Evolutionary conservation across 2,888 invertebrate genomes (phyloP).

Genomic region (Hylaea fasciaria): DNA sequence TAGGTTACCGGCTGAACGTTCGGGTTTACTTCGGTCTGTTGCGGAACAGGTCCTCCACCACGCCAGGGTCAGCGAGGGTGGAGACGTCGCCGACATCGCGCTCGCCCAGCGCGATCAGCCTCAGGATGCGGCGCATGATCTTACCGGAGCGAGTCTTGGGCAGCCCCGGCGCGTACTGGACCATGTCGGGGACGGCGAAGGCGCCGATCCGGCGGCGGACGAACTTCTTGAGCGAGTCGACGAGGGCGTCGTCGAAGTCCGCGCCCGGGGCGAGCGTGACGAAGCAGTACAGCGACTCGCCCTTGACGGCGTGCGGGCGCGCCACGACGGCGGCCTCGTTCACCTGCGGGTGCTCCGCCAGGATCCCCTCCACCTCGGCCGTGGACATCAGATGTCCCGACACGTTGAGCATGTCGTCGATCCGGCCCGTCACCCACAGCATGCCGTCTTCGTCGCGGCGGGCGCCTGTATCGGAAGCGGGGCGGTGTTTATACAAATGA

Average conservation of each 20-base stretch:
- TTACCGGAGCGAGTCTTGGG: slow-evolving; percentile 99
- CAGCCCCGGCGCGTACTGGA: slow-evolving; percentile 96
- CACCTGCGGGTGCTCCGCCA: slow-evolving; percentile 91
- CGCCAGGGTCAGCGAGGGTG: slow-evolving; percentile 96
- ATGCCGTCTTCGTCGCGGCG: slow-evolving; percentile 97
- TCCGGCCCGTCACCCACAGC: slow-evolving; percentile 97
- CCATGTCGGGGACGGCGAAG: slow-evolving; percentile 97
- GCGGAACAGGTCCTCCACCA: slow-evolving; percentile 92
- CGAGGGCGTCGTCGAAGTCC: slow-evolving; percentile 88
- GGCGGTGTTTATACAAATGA: background rate
- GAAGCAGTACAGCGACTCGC: slow-evolving; percentile 98
- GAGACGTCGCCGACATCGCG: slow-evolving; percentile 96
- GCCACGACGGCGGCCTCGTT: slow-evolving; percentile 98
- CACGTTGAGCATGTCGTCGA: slow-evolving; percentile 99
- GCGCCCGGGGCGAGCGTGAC: slow-evolving; percentile 94
- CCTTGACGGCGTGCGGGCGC: slow-evolving; percentile 97
- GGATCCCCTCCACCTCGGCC: slow-evolving; percentile 94
- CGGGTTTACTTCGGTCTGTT: slow-evolving; percentile 83
- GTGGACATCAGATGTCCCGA: slow-evolving; percentile 99
- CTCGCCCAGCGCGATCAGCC: slow-evolving; percentile 96
- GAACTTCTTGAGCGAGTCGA: slow-evolving; percentile 89
- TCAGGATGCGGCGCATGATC: slow-evolving; percentile 97
- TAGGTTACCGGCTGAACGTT: background rate
- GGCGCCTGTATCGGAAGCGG: slow-evolving; percentile 88
- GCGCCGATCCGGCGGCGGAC: slow-evolving; percentile 97